These are phyloP conservation scores for Anthonomus grandis DNA, from an alignment of 1,140 invertebrate genomes.

Conservation along the genomic window DNA sequence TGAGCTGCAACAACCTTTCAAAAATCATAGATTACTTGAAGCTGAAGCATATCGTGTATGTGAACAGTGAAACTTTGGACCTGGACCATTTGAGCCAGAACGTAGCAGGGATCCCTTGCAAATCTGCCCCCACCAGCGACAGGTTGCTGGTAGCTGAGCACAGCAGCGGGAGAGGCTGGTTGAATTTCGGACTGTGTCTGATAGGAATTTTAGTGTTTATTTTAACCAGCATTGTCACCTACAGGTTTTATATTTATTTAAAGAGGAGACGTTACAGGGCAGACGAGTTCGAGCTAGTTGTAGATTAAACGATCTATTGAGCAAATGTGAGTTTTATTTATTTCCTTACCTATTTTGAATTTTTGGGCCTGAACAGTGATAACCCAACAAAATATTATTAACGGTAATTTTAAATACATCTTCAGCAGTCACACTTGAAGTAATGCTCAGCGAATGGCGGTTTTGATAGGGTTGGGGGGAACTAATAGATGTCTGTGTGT, in stretches of 20 bases:
- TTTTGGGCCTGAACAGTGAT: background rate
- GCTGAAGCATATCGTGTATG: constrained; percentile 36
- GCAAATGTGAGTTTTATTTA: constrained; percentile 11
- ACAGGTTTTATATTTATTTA: constrained; percentile 31
- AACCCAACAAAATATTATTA: background rate
- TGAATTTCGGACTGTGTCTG: constrained; percentile 20
- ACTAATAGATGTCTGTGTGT: background rate
- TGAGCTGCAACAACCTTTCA: constrained; percentile 38
- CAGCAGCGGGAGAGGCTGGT: background rate
- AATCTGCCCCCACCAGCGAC: constrained; percentile 14
- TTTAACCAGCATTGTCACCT: constrained; percentile 25
- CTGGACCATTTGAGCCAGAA: constrained; percentile 40
- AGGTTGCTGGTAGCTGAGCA: background rate
- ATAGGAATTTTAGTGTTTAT: constrained; percentile 21
- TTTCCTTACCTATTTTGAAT: constrained; percentile 8
- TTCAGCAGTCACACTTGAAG: background rate
- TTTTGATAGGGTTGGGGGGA: background rate
- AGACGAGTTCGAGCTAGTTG: constrained; percentile 42
- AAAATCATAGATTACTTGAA: constrained; percentile 39
- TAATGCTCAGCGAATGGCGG: constrained; percentile 2
- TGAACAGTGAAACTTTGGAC: constrained; percentile 35
- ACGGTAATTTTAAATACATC: background rate
- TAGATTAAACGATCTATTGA: constrained; percentile 14
- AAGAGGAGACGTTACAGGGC: constrained; percentile 36
- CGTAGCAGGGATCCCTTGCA: constrained; percentile 43